A percentile compares a stretch with the other conserved stretches of the same genome.
phyloP scores from a whole-genome alignment of 2,113 vertebrate species.

The Siniperca chuatsi region DNA sequence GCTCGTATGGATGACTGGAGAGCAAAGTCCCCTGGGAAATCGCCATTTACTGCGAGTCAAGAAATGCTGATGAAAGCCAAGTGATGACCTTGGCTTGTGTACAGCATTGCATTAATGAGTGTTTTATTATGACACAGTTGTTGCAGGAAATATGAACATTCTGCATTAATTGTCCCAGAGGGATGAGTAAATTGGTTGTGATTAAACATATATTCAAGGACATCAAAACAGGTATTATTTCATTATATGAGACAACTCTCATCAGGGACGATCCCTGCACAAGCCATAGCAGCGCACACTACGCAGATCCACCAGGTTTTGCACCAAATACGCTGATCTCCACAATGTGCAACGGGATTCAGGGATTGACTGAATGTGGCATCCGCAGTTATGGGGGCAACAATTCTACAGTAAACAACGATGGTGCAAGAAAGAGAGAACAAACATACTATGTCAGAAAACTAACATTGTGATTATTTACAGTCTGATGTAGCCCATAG shows the following conservation, averaged over 20 bases:
- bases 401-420: not conserved
- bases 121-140: slow-evolving; percentile 52
- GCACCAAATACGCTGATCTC: not conserved
- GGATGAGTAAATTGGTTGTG: slow-evolving; percentile 44
- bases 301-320: not conserved
- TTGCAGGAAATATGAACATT: slow-evolving; percentile 57
- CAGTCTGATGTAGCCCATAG: no score
- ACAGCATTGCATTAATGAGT: slow-evolving; percentile 47
- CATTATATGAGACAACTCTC: slow-evolving; percentile 31
- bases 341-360: not conserved
- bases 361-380: not conserved
- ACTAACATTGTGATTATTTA: not conserved
- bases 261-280: not conserved
- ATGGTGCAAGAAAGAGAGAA: not conserved
- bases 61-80: slow-evolving; percentile 57
- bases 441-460: not conserved
- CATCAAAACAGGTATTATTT: slow-evolving; percentile 52
- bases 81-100: slow-evolving; percentile 60
- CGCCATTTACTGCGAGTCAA: slow-evolving; percentile 45
- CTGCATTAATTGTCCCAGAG: slow-evolving; percentile 61
- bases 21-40: slow-evolving; percentile 54
- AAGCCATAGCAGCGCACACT: not conserved
- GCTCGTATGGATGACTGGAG: slow-evolving; percentile 58
- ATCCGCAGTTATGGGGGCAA: no score
- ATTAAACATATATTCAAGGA: slow-evolving; percentile 63